Evolutionary conservation across 2,888 invertebrate genomes (phyloP).

Genomic region (Clusia tigrina): DNA sequence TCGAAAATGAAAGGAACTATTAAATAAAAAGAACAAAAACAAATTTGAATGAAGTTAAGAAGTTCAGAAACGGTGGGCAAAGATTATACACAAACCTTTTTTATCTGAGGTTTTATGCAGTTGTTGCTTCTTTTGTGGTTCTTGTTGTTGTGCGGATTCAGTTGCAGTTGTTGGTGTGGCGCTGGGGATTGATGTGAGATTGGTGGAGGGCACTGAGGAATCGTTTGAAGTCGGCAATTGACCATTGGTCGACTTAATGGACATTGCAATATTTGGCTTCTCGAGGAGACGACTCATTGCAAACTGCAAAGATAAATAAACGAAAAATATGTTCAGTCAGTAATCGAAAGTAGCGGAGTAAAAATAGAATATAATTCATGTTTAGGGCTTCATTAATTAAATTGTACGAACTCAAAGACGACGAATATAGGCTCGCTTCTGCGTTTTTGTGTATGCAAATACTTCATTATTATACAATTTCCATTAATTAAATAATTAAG

Average conservation of each 20-base stretch:
- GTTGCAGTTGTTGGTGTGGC: conserved; percentile 17
- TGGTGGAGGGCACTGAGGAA: conserved; percentile 23
- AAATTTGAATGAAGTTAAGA: too few relatives aligned
- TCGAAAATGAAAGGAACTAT: conserved; percentile 66
- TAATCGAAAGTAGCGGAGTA: not conserved
- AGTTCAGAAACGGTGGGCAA: too few relatives aligned
- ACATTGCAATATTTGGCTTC: conserved; percentile 62
- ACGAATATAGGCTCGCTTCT: too few relatives aligned
- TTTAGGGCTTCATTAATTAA: conserved; percentile 1
- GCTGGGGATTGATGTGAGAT: conserved; percentile 19
- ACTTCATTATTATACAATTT: too few relatives aligned
- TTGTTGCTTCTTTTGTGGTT: not conserved
- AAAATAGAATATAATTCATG: not conserved
- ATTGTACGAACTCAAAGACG: not conserved
- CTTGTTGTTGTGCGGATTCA: not conserved
- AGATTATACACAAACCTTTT: too few relatives aligned
- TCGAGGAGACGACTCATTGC: conserved; percentile 64
- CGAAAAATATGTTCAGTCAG: not conserved
- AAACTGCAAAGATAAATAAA: conserved; percentile 44
- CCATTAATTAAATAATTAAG: too few relatives aligned
- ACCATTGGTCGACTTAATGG: conserved; percentile 56
- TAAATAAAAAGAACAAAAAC: not conserved
- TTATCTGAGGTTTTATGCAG: too few relatives aligned
- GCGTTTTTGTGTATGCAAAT: too few relatives aligned
- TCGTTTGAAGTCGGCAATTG: conserved; percentile 47